phyloP scores from a whole-genome alignment of 2,888 invertebrate species.

The Salticus scenicus region DNA sequence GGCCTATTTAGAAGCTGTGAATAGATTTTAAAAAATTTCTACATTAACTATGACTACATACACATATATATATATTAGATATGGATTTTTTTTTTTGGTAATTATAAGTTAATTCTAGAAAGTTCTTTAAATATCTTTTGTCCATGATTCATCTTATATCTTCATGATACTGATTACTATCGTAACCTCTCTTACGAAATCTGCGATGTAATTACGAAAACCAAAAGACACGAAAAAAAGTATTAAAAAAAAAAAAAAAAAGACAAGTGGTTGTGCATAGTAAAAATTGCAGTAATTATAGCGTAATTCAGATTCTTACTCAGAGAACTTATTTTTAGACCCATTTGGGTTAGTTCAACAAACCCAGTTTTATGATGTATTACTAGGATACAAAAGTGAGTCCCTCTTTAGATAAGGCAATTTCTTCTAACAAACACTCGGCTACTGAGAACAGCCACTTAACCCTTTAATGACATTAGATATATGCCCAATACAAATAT shows the following conservation, averaged over 20 bases:
- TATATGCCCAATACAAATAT: slow-evolving; percentile 24
- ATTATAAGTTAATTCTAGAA: too few relatives aligned
- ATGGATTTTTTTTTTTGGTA: too few relatives aligned
- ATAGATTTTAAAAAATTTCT: too few relatives aligned
- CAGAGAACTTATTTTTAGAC: not conserved
- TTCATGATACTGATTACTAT: too few relatives aligned
- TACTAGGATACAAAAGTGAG: not conserved
- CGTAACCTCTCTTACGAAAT: not conserved
- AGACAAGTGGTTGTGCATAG: not conserved
- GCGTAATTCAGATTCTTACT: not conserved
- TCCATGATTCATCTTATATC: too few relatives aligned
- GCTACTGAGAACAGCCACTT: slow-evolving; percentile 48
- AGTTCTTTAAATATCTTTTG: too few relatives aligned
- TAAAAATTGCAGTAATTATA: not conserved
- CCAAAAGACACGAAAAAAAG: not conserved
- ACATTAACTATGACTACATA: too few relatives aligned
- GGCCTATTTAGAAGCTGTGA: too few relatives aligned
- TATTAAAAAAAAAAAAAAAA: not conserved
- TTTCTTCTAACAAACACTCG: slow-evolving; percentile 15
- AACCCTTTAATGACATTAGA: slow-evolving; percentile 22
- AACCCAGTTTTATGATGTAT: slow-evolving; percentile 5
- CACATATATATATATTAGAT: too few relatives aligned
- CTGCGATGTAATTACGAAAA: not conserved
- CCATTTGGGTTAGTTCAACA: not conserved
- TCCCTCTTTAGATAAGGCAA: slow-evolving; percentile 24